phyloP scores from a whole-genome alignment of 2,888 invertebrate genomes.

The Anodontia alba region DNA sequence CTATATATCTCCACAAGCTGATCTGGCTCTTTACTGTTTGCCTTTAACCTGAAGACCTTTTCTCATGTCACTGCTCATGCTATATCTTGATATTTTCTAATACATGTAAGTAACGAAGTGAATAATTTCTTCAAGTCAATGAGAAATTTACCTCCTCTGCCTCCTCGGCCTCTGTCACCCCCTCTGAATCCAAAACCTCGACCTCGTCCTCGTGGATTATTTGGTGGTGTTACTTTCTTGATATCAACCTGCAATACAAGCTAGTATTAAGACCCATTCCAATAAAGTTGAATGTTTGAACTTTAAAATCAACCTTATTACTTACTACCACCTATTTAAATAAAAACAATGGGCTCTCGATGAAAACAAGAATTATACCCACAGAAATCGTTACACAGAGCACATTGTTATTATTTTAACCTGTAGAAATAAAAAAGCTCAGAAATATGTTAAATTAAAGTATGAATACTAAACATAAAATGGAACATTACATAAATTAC shows the following conservation, averaged over 20 bases:
- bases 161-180: conserved; percentile 73
- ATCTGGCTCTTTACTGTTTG: too few relatives aligned
- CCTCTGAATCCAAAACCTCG: conserved; percentile 72
- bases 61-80: too few relatives aligned
- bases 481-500: conserved; percentile 4
- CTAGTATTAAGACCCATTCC: neutral
- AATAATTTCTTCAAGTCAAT: too few relatives aligned
- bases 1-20: too few relatives aligned
- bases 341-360: conserved; percentile 23
- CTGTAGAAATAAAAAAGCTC: conserved; percentile 55
- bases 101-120: too few relatives aligned
- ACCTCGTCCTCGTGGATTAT: conserved; percentile 85
- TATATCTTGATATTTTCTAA: too few relatives aligned
- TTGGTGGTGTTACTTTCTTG: conserved; percentile 94
- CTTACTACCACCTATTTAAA: neutral
- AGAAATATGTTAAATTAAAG: neutral
- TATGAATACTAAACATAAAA: neutral
- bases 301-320: neutral
- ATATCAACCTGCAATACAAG: conserved; percentile 88
- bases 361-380: conserved; percentile 28
- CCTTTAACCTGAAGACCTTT: too few relatives aligned
- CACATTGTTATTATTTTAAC: conserved; percentile 56
- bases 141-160: conserved; percentile 71
- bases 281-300: neutral
- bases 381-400: conserved; percentile 39